These are phyloP conservation scores for Unio delphinus DNA, from an alignment of 2,888 invertebrate species.

Conservation along the genomic window DNA sequence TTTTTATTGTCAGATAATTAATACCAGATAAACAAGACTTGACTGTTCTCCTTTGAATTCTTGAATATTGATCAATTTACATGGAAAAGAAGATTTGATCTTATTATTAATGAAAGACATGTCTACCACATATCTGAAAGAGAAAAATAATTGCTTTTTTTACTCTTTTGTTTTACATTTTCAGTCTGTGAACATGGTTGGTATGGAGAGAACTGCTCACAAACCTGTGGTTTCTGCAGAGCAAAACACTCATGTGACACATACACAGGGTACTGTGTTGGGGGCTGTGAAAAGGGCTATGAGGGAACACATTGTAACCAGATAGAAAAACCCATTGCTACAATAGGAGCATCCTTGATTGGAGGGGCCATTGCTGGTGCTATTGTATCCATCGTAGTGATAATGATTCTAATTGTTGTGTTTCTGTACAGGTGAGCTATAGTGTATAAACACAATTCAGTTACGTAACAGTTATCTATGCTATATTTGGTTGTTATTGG, in stretches of 20 bases:
- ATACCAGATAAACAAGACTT: too few species aligned
- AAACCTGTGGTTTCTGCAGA: conserved; percentile 48
- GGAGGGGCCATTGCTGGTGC: conserved; percentile 34
- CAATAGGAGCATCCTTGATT: conserved; percentile 10
- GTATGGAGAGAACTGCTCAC: conserved; percentile 52
- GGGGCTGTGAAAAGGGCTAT: conserved; percentile 51
- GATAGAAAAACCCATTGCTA: conserved; percentile 13
- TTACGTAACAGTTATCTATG: neutral
- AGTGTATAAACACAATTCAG: neutral
- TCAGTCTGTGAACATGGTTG: conserved; percentile 45
- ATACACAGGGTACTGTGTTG: conserved; percentile 50
- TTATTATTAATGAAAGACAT: too few species aligned
- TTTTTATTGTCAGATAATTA: too few species aligned
- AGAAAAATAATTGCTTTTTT: neutral
- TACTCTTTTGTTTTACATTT: conserved; percentile 6
- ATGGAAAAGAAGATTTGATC: too few species aligned
- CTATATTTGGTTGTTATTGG: neutral
- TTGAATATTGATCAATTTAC: too few species aligned
- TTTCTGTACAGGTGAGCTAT: conserved; percentile 45
- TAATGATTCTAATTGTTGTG: conserved; percentile 35
- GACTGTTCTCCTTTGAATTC: too few species aligned
- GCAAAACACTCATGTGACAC: conserved; percentile 44
- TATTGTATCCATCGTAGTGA: conserved; percentile 28
- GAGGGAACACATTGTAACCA: conserved; percentile 38
- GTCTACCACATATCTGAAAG: neutral